Evolutionary conservation across 2,888 invertebrate genomes (phyloP).

Genomic region (Deroplatys truncata): DNA sequence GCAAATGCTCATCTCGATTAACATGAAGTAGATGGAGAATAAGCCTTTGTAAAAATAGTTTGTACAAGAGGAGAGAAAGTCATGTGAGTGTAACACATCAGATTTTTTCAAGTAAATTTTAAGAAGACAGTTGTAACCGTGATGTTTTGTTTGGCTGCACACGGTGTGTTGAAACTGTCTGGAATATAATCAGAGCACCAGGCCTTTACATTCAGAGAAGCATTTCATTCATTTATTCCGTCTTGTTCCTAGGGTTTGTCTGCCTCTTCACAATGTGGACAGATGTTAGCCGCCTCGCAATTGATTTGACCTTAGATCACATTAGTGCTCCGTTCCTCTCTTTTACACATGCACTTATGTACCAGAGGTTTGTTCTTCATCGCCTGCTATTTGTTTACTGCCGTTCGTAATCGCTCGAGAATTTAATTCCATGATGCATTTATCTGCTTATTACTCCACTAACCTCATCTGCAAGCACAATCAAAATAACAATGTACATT

Average conservation of each 20-base stretch:
- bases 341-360: neutral
- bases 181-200: neutral
- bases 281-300: constrained; percentile 16
- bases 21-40: too few relatives aligned
- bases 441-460: neutral
- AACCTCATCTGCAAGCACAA: neutral
- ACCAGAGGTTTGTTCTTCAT: too few relatives aligned
- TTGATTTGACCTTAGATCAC: constrained; percentile 24
- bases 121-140: neutral
- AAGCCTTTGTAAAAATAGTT: too few relatives aligned
- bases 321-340: neutral
- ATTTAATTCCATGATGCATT: neutral
- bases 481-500: too few relatives aligned
- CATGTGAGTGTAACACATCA: too few relatives aligned
- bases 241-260: neutral
- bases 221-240: neutral
- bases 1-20: too few relatives aligned
- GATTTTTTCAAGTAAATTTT: too few relatives aligned
- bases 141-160: neutral
- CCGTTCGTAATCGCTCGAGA: neutral
- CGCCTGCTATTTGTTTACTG: neutral
- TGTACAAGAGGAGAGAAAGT: too few relatives aligned
- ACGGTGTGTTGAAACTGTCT: neutral
- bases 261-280: neutral
- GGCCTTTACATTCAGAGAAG: neutral